Conservation (phyloP, 2,797 vertebrate species). For the Delichon dasypus region DNA sequence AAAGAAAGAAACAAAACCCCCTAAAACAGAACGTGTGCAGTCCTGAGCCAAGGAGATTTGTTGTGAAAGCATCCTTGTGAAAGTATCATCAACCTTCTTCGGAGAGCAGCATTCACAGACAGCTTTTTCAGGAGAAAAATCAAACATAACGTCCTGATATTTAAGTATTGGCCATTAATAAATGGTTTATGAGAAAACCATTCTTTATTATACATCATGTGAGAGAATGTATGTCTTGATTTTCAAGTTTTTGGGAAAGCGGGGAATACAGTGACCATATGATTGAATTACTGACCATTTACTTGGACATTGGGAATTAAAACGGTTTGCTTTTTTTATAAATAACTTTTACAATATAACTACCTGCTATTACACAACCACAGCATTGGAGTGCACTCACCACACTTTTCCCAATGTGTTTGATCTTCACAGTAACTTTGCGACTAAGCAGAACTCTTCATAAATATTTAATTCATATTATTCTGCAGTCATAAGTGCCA, state of each 20-base stretch:
- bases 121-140: not conserved
- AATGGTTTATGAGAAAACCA: fast-evolving
- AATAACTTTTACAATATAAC: not conserved
- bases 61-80: not conserved
- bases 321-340: not conserved
- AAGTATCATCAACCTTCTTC: not conserved
- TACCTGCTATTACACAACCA: not conserved
- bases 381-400: not conserved
- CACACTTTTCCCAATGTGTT: not conserved
- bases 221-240: not conserved
- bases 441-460: not conserved
- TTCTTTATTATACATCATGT: fast-evolving
- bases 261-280: not conserved
- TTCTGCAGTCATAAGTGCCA: not conserved
- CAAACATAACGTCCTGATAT: not conserved
- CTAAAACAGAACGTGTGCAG: fast-evolving
- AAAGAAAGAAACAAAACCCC: not conserved
- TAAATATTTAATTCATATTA: slow-evolving; percentile 52
- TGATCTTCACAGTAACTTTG: not conserved
- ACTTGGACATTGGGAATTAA: not conserved
- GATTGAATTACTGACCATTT: not conserved
- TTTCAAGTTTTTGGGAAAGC: not conserved
- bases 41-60: fast-evolving
- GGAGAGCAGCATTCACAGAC: not conserved
- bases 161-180: not conserved